Conservation (phyloP, 2,888 invertebrate genomes). For the Pristionchus fissidentatus region DNA sequence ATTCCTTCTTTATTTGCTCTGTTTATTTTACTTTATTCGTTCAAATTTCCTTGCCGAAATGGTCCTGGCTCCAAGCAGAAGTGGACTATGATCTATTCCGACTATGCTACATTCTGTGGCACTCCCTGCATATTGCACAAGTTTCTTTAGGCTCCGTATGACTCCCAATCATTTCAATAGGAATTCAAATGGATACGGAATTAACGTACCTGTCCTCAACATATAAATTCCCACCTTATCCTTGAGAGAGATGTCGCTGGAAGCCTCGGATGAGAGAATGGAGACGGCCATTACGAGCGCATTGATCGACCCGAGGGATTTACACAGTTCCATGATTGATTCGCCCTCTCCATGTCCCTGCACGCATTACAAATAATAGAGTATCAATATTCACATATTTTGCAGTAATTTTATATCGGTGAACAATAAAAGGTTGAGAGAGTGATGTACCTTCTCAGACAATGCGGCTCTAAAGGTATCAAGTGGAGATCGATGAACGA, state of each 20-base stretch:
- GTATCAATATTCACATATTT: not conserved
- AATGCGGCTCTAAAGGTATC: constrained; percentile 89
- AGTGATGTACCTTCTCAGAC: constrained; percentile 85
- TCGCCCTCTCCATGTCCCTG: constrained; percentile 80
- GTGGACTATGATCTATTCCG: no score
- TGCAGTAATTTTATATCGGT: not conserved
- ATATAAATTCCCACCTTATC: constrained; percentile 33
- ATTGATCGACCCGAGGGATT: constrained; percentile 84
- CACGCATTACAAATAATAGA: not conserved
- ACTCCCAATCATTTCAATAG: no score
- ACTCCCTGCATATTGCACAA: no score
- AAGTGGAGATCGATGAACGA: constrained; percentile 88
- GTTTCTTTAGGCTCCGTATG: no score
- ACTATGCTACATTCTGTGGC: no score
- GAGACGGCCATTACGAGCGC: constrained; percentile 92
- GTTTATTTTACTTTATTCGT: no score
- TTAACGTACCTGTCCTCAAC: not conserved
- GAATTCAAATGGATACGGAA: no score
- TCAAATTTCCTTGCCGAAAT: no score
- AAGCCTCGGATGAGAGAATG: constrained; percentile 88
- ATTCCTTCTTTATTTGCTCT: no score
- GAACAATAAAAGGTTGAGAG: constrained; percentile 76
- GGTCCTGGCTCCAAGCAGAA: no score
- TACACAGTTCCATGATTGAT: constrained; percentile 81
- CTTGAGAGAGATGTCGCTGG: constrained; percentile 56